Evolutionary conservation across 1,140 invertebrate genomes (phyloP), one percentile per base, ranked within the genome.

Genomic region (Apis laboriosa): DNA sequence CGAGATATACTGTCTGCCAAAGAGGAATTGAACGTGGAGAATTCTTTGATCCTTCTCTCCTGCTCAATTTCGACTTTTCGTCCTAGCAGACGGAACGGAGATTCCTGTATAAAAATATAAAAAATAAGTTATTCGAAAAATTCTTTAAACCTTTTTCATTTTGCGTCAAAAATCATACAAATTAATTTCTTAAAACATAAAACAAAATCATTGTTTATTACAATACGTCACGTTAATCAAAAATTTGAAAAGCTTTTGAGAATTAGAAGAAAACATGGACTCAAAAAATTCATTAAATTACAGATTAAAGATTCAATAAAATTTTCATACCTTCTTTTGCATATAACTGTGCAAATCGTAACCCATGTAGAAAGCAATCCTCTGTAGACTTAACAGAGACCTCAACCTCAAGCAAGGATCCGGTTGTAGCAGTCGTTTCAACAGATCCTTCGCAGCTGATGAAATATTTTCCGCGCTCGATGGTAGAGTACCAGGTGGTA

Each of bases 361-460:
- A 34, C 93, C 93, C 91, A 94, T 93, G 86, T 93, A 95, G 88
- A 95, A 95, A n/a, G 94, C 93, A 70, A 94, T 93, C 73, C 92
- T 90, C 84, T 95, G 92, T 53, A 95, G 89, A 7, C 87, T 88
- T 5, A 92, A 84, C 9, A 95, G 83, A 12, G 93, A 93, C 78
- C 91, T 92, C 12, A 95, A 87, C 72, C 95, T 90, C 43, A 90
- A 72, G 68, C 85, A 82, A 9, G 94, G 94, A 66, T 95, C 93
- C 0, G 91, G 90, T 75, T 94, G 91, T 9, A 95, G 86, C 11
- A 95, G 91, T 75, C 94, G 90, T 81, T 88, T 90, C n/a, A 95
- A 77, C 58, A 95, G 89, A 91, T 94, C 94, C 55, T 85, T 88
- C 12, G 93, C 92, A 13, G 92, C 86, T 0, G 84, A 60, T 7